Evolutionary conservation across 2,888 invertebrate genomes (phyloP), one percentile per base, ranked within the genome.

Genomic region (Trimorus sp.): DNA sequence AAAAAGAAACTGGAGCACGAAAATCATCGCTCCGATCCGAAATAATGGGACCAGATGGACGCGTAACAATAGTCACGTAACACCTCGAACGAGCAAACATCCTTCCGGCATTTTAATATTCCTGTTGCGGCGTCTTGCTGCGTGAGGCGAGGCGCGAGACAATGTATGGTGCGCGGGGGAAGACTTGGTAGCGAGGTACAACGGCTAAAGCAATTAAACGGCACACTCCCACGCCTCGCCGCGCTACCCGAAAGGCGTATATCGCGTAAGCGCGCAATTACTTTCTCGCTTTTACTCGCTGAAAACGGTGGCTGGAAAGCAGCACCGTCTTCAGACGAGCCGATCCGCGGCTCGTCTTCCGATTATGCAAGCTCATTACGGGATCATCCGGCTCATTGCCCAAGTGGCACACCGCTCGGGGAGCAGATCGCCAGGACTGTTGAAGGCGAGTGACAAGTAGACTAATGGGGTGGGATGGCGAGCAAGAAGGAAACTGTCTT

Each of bases 61-160:
- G 62, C 73, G 69, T 69, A 79, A 79, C 74, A 79, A 79, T 79
- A 69, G 48, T 74, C 71, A 75, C 71, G 75, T 82, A 82, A 82
- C 79, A 75, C 68, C 75, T 82, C 79, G 71, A 79, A 77, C 79
- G 69, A 70, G 81, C 58, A 70, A 84, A 75, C 79, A 82, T 82
- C 77, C 79, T 84, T 84, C 84, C 84, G 84, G 84, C 79, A 84
- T 84, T 82, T 82, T 80, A 80, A 79, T 82, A 78, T 82, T 82
- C 71, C 63, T 82, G 49, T 74, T 78, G 59, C 73, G 14, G 66
- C 56, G 66, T 73, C 70, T 78, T 56, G 68, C 60, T 62, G 73
- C 58, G 71, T 65, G 81, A 82, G 62, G 60, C 71, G 58, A 58
- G 68, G 49, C 54, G 66, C 71, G 68, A 81, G 81, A 83, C 83